These are phyloP conservation scores for Polydrusus tereticollis DNA, from an alignment of 2,888 invertebrate genomes.

Conservation along the genomic window DNA sequence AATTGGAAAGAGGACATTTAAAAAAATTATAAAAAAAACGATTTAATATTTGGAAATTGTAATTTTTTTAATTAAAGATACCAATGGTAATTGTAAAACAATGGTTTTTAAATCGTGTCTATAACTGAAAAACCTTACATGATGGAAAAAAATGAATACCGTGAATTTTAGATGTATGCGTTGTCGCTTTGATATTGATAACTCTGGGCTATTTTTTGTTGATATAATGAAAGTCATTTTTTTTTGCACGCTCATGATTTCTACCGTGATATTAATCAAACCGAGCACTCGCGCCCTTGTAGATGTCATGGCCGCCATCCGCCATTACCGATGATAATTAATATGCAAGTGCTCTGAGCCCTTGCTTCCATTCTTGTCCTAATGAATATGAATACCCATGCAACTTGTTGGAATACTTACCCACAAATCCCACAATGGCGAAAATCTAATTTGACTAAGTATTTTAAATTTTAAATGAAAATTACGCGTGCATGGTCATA, in stretches of 20 bases:
- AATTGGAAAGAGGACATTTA: no score
- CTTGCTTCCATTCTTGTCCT: slow-evolving; percentile 38
- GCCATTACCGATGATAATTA: slow-evolving; percentile 36
- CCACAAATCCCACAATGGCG: slow-evolving; percentile 10
- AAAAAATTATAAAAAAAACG: no score
- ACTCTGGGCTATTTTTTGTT: no score
- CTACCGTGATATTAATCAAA: slow-evolving; percentile 20
- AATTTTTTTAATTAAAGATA: no score
- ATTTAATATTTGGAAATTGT: no score
- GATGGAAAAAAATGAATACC: no score
- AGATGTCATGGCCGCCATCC: slow-evolving; percentile 41
- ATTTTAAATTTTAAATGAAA: slow-evolving; percentile 8
- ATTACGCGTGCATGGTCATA: not conserved
- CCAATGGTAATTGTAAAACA: no score
- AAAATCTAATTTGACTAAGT: slow-evolving; percentile 30
- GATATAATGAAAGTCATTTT: no score
- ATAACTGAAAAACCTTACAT: no score
- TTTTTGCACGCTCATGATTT: not conserved
- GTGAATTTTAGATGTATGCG: no score
- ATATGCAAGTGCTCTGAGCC: slow-evolving; percentile 30
- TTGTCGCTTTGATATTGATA: no score
- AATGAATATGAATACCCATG: slow-evolving; percentile 43
- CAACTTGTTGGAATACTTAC: slow-evolving; percentile 39
- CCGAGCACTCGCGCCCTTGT: slow-evolving; percentile 38
- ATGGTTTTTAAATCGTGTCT: no score